phyloP scores from a whole-genome alignment of 2,113 vertebrate species.

The Seriola aureovittata region DNA sequence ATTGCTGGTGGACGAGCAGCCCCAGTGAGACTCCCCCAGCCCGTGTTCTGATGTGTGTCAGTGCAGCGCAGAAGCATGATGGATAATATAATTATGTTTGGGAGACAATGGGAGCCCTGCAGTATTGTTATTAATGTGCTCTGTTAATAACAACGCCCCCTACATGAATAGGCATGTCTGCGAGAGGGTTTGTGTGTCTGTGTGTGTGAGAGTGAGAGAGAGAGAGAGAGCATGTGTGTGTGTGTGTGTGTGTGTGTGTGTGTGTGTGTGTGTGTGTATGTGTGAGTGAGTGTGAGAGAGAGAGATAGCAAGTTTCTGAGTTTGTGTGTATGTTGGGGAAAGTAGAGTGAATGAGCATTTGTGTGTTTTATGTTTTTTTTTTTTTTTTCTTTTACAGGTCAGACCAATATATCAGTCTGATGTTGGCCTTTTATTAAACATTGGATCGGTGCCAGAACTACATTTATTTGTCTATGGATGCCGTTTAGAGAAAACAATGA shows the following conservation, averaged over 20 bases:
- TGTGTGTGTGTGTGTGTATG: not conserved
- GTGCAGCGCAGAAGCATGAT: conserved; percentile 62
- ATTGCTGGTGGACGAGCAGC: conserved; percentile 54
- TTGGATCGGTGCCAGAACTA: not conserved
- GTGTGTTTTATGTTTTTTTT: not conserved
- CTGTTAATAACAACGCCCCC: conserved; percentile 59
- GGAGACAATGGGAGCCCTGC: conserved; percentile 66
- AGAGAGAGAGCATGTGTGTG: not conserved
- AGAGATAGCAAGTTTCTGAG: not conserved
- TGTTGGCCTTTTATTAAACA: not conserved
- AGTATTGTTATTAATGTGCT: conserved; percentile 73
- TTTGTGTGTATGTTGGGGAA: not conserved
- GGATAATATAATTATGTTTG: conserved; percentile 77
- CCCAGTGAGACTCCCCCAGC: conserved; percentile 47
- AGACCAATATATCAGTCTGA: not conserved
- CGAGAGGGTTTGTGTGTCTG: conserved; percentile 10
- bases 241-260: too few species aligned
- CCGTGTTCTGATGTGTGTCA: conserved; percentile 61
- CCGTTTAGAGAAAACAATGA: not conserved
- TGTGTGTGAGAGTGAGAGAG: not conserved
- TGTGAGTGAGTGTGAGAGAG: not conserved
- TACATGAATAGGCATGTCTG: conserved; percentile 54
- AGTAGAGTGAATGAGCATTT: not conserved
- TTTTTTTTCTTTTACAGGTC: not conserved
- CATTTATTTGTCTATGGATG: not conserved